Conservation (phyloP, 2,797 vertebrate genomes). For the Acanthornis magna region DNA sequence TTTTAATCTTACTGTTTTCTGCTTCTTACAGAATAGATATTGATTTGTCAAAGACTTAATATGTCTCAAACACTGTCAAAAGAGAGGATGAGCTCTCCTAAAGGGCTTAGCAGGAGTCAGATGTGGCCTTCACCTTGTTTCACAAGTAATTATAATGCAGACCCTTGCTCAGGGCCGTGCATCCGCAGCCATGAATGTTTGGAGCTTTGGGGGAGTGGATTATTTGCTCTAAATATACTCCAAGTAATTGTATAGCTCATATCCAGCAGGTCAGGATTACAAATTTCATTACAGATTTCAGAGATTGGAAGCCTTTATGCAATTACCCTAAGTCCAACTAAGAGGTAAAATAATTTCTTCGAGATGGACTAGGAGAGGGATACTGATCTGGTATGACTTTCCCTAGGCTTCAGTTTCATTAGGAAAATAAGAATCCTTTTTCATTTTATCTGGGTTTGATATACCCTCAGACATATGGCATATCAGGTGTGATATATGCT, state of each 20-base stretch:
- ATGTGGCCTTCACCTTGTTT: constrained; percentile 5
- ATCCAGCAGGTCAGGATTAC: constrained; percentile 83
- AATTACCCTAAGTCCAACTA: constrained; percentile 77
- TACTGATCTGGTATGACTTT: constrained; percentile 66
- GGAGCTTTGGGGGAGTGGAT: constrained; percentile 74
- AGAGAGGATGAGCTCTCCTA: background rate
- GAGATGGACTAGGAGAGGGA: constrained; percentile 65
- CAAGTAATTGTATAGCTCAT: constrained; percentile 81
- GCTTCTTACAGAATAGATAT: background rate
- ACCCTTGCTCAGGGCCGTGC: constrained; percentile 32
- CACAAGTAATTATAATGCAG: constrained; percentile 58
- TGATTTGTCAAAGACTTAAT: background rate
- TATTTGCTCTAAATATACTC: constrained; percentile 74
- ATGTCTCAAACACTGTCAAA: background rate
- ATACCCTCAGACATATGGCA: background rate
- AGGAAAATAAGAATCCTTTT: constrained; percentile 8
- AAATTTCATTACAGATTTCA: constrained; percentile 80
- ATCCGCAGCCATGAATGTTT: constrained; percentile 64
- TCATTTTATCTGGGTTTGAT: background rate
- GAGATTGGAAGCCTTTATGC: constrained; percentile 78
- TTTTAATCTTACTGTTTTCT: background rate
- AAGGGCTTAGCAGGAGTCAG: constrained; percentile 40
- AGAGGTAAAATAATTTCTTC: constrained; percentile 72
- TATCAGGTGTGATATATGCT: background rate
- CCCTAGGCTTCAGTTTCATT: constrained; percentile 39